phyloP scores from a whole-genome alignment of 1,140 invertebrate species.

The Myzus persicae region DNA sequence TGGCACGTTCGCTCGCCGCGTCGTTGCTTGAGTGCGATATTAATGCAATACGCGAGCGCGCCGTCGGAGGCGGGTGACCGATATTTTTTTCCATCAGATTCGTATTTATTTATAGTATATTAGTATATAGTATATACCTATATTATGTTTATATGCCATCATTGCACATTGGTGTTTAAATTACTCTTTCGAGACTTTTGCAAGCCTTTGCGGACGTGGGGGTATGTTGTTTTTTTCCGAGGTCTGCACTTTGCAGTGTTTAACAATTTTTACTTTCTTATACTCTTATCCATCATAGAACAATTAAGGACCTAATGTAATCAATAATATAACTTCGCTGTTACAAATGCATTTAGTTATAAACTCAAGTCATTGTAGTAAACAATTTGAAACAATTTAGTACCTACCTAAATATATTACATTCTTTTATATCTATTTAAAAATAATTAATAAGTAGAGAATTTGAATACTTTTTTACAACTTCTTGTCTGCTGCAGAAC shows the following conservation, averaged over 20 bases:
- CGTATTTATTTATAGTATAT: constrained; percentile 19
- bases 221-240: background rate
- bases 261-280: background rate
- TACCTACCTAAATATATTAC: no score
- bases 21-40: background rate
- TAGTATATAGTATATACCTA: background rate
- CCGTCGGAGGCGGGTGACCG: background rate
- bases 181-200: background rate
- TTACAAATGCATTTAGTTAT: no score
- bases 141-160: background rate
- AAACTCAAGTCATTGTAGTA: no score
- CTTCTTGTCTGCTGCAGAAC: no score
- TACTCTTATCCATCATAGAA: no score
- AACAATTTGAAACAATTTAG: no score
- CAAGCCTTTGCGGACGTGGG: background rate
- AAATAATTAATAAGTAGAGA: no score
- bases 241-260: background rate
- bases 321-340: no score
- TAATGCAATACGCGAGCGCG: background rate
- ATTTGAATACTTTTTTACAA: no score
- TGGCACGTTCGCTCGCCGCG: constrained; percentile 18
- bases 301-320: no score
- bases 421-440: no score
- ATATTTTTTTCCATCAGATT: background rate
- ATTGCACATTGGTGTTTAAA: background rate